Evolutionary conservation across 2,113 vertebrate genomes (phyloP).

Genomic region (Platichthys stellatus): DNA sequence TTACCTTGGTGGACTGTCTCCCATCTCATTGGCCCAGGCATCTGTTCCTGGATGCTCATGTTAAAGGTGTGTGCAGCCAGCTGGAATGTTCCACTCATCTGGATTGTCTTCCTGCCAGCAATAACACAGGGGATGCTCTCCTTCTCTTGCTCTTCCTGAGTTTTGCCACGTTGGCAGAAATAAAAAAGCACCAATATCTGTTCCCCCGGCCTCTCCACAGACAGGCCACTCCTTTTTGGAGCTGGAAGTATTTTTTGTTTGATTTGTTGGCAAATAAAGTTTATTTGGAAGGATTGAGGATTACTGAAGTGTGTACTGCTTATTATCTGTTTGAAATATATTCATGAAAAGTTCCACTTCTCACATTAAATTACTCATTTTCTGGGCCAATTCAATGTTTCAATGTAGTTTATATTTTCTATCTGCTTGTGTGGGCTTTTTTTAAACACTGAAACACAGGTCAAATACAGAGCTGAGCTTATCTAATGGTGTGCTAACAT

Average conservation of each 20-base stretch:
- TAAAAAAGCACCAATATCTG: slow-evolving; percentile 15
- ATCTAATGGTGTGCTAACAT: background rate
- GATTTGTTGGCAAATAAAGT: slow-evolving; percentile 19
- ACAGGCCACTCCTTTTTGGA: slow-evolving; percentile 6
- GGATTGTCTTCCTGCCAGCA: slow-evolving; percentile 40
- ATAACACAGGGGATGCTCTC: slow-evolving; percentile 44
- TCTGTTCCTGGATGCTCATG: slow-evolving; percentile 17
- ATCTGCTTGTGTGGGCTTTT: background rate
- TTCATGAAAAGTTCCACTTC: background rate
- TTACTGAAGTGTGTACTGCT: background rate
- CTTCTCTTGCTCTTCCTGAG: background rate
- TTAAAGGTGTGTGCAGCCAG: slow-evolving; percentile 33
- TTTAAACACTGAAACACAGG: background rate
- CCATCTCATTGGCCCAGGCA: background rate
- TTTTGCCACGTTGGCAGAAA: slow-evolving; percentile 58
- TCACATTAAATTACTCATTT: background rate
- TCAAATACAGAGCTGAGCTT: too few species aligned
- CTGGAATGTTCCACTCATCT: slow-evolving; percentile 47
- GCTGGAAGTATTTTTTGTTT: slow-evolving; percentile 11
- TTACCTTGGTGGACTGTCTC: background rate
- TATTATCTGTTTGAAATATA: too few species aligned
- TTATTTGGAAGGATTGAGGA: background rate
- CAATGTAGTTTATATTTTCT: background rate
- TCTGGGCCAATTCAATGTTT: background rate
- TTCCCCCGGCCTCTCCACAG: slow-evolving; percentile 5